These are phyloP conservation scores for Syncerus caffer DNA, from an alignment of 2,797 vertebrate species.

Conservation along the genomic window DNA sequence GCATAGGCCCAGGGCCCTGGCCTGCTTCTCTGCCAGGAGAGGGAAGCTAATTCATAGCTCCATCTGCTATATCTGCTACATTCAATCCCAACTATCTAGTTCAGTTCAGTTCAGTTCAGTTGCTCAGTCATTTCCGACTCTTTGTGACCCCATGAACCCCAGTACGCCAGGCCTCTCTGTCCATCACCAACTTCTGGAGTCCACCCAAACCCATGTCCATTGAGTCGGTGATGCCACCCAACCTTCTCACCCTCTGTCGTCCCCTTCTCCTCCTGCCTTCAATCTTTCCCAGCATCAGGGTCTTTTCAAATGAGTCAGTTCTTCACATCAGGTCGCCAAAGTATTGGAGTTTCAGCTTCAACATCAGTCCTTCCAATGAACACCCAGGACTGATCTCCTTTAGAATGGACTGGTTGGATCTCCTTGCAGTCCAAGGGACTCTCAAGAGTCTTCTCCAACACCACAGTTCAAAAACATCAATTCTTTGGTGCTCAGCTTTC, in stretches of 20 bases:
- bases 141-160: neutral
- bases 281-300: neutral
- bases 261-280: neutral
- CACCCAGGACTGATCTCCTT: neutral
- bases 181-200: neutral
- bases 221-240: neutral
- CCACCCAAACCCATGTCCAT: neutral
- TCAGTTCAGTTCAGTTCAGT: neutral
- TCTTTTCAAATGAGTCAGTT: neutral
- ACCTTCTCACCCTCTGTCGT: neutral
- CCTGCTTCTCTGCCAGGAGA: neutral
- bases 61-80: neutral
- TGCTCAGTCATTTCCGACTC: accelerated
- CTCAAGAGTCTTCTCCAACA: neutral
- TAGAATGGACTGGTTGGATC: neutral
- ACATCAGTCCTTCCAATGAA: neutral
- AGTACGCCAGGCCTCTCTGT: neutral
- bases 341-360: neutral
- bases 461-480: neutral
- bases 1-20: neutral
- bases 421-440: neutral
- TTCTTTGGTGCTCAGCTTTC: neutral
- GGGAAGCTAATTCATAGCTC: neutral
- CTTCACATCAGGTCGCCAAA: neutral
- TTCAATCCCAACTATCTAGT: neutral